These are phyloP conservation scores for Macrotus californicus DNA, from an alignment of 2,113 vertebrate genomes.

Conservation along the genomic window DNA sequence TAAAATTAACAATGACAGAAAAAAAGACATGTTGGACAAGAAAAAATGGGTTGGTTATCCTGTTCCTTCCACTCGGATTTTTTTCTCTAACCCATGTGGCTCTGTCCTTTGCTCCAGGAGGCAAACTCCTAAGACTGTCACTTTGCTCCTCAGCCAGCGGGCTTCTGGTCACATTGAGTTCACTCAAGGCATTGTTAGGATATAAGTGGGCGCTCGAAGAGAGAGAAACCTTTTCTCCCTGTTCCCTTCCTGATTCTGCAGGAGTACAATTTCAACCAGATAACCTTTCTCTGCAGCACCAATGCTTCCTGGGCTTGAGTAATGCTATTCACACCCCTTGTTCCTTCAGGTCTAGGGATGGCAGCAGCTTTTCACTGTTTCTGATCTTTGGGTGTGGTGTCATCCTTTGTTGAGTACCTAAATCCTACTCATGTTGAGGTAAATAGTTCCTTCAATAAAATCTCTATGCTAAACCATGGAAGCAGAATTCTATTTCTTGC, in stretches of 20 bases:
- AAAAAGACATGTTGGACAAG: neutral
- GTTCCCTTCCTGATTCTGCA: neutral
- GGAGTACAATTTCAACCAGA: neutral
- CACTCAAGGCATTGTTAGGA: neutral
- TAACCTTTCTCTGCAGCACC: neutral
- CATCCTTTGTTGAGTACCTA: neutral
- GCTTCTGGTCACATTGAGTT: neutral
- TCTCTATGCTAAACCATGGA: neutral
- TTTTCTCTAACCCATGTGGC: neutral
- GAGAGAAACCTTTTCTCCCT: neutral
- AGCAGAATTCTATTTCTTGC: neutral
- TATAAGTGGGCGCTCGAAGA: neutral
- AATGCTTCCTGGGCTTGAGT: neutral
- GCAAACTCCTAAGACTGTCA: neutral
- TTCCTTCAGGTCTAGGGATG: neutral
- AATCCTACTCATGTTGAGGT: neutral
- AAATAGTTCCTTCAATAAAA: neutral
- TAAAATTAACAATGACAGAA: neutral
- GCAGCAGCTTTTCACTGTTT: neutral
- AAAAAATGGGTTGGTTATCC: neutral
- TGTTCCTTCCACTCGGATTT: neutral
- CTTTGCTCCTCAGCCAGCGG: neutral
- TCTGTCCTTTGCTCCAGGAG: neutral
- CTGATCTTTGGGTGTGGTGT: neutral
- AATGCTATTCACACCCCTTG: neutral